Evolutionary conservation across 2,888 invertebrate genomes (phyloP), one percentile per base, ranked within the genome.

Genomic region (Sinelater perroti): DNA sequence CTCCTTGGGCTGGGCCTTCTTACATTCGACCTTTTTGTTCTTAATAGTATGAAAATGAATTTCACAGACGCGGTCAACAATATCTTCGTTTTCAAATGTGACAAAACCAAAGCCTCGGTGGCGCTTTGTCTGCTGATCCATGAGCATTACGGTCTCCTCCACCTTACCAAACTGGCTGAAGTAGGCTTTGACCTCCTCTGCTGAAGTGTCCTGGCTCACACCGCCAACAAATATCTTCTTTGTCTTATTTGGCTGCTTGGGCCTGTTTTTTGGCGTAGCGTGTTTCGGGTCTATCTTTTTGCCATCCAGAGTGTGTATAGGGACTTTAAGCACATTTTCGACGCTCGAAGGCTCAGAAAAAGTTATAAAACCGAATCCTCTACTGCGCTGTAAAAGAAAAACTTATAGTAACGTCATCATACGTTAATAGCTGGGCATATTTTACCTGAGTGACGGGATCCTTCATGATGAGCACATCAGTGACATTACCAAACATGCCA

Each of bases 211-310:
- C 78, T 94, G 94, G 54, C 93, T 93, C 60, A 94, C 93, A 54
- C 94, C 94, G 49, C 94, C 94, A 16, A 94, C 94, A 80, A 94
- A 94, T 66, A 94, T 94, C 82, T 94, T 94, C 81, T 93, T 94
- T 68, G 92, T 93, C 73, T 92, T 90, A 75, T 91, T 92, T 51
- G 91, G 90, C 71, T 86, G 87, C 70, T 91, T 89, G 31, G 93
- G 92, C 24, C 93, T 86, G 67, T 93, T 93, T 78, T 94, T 93
- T 63, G 93, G 94, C 45, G 94, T 94, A 56, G 94, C 94, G 81
- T 94, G 93, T 75, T 95, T 95, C 55, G 95, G 95, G 78, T 95
- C 95, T 77, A 95, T 95, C 79, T 94, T 92, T 80, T 95, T 95
- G 63, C 94, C 94, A 79, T 95, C 94, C 67, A 95, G 83, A 47